Evolutionary conservation across 2,113 vertebrate species (phyloP).

Genomic region (Hyla sarda): DNA sequence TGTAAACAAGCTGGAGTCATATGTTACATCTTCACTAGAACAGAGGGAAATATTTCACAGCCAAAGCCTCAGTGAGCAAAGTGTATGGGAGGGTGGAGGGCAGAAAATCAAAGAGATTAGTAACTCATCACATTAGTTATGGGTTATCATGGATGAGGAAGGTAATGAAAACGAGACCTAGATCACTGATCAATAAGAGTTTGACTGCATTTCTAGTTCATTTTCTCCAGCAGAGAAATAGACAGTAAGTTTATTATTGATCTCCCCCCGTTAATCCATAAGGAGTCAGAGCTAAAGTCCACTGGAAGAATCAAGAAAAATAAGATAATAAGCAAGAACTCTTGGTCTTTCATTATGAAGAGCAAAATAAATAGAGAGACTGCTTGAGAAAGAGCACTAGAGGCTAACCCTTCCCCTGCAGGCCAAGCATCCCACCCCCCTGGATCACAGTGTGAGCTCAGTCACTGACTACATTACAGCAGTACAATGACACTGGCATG

Average conservation of each 20-base stretch:
- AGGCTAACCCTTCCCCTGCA: constrained; percentile 74
- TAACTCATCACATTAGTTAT: constrained; percentile 94
- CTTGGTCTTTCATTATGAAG: constrained; percentile 87
- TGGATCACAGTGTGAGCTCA: constrained; percentile 25
- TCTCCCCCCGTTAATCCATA: constrained; percentile 94
- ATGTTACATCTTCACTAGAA: constrained; percentile 65
- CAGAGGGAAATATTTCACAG: constrained; percentile 67
- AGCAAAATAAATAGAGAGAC: constrained; percentile 77
- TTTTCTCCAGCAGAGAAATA: constrained; percentile 90
- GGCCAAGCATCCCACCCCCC: constrained; percentile 39
- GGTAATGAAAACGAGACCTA: constrained; percentile 91
- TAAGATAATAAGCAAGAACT: constrained; percentile 87
- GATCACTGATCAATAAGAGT: constrained; percentile 93
- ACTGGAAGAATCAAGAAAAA: constrained; percentile 82
- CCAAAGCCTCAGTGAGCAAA: constrained; percentile 65
- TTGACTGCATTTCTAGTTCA: constrained; percentile 98
- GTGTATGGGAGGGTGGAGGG: constrained; percentile 73
- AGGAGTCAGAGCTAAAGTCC: constrained; percentile 88
- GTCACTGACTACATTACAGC: constrained; percentile 29
- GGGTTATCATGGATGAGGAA: constrained; percentile 90
- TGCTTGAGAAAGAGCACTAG: constrained; percentile 75
- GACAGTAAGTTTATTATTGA: constrained; percentile 94
- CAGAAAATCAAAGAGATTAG: constrained; percentile 96
- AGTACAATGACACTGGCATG: not conserved
- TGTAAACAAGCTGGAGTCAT: constrained; percentile 20